Percentiles rank a stretch among this genome's conserved stretches.
Conservation (phyloP, 2,797 vertebrate genomes). For the Argya squamiceps region DNA sequence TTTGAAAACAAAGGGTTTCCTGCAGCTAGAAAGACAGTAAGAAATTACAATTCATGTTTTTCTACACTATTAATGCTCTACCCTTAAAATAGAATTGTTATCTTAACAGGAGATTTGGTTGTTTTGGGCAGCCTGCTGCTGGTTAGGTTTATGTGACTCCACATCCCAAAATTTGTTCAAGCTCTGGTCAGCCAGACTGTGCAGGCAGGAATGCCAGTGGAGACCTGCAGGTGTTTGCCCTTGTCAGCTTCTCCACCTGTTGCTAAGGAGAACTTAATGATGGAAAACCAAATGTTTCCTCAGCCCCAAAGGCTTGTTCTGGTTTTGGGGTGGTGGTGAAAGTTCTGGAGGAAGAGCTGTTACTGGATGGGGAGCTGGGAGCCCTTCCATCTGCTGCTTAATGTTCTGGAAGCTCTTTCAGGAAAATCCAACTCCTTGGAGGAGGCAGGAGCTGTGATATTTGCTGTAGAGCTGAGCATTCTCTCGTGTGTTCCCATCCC, state of each 20-base stretch:
- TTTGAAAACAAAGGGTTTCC: neutral
- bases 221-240: neutral
- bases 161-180: neutral
- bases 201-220: neutral
- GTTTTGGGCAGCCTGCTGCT: neutral
- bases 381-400: too few species aligned
- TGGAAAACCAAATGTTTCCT: neutral
- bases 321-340: neutral
- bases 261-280: neutral
- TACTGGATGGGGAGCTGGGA: neutral
- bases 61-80: neutral
- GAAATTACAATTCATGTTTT: neutral
- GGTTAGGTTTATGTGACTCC: neutral
- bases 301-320: neutral
- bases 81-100: neutral
- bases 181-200: neutral
- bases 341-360: neutral
- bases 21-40: neutral
- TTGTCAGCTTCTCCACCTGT: neutral
- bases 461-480: neutral
- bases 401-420: neutral
- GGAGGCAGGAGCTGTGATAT: neutral
- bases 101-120: neutral
- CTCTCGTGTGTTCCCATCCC: fast-evolving
- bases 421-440: neutral